Base-by-base conservation (phyloP, 2,888 invertebrate genomes). In the Epinotia nisella region DNA sequence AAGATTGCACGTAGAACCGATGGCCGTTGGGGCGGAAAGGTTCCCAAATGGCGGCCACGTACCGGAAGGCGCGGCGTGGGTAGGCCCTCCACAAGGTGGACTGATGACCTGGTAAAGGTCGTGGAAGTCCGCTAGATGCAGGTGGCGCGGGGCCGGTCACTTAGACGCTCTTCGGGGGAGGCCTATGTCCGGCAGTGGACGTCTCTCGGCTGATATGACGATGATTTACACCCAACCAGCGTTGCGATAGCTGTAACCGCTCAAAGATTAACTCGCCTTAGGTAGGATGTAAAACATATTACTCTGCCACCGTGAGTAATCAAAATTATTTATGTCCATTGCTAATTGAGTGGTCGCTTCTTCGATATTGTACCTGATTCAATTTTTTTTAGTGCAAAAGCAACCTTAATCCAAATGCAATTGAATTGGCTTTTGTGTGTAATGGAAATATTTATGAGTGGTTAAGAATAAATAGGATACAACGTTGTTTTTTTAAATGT, bases 301-400 rank as follows among this genome's bases (percentile, higher is more conserved):
- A 39, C 24, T 24, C 56, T 29, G 55, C 53, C 70, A 62, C 55
- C 13, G 19, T 55, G 56, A 19, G 55, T 56, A 21, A 29, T 56
- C 24, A 62, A 45, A 55, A 61, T 62, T 55, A 62, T 70, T 70
- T 56, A 69, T 39, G 62, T 62, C 24, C 51, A 19, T 59, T 68
- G 68, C 29, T 35, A 51, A 60, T 58, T 24, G 68, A 68, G 59
- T 56, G 9, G 35, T 55, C 7, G 17, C 55, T 29, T 5, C 41
- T 56, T 70, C 19, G 56, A 55, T 70, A 55, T 62, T 41, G 24
- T 35, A 59, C 21, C 21, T 17, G 13, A 9, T 9, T 58, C n/a
- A 3, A 2, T n/a, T n/a, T 5, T n/a, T 1, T 29, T 1, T 3
- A 35, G 17, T 13, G n/a, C 51, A 64, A 53, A 64, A 64, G 2